These are phyloP conservation scores for Amiota minor DNA, from an alignment of 2,888 invertebrate species.

Conservation along the genomic window DNA sequence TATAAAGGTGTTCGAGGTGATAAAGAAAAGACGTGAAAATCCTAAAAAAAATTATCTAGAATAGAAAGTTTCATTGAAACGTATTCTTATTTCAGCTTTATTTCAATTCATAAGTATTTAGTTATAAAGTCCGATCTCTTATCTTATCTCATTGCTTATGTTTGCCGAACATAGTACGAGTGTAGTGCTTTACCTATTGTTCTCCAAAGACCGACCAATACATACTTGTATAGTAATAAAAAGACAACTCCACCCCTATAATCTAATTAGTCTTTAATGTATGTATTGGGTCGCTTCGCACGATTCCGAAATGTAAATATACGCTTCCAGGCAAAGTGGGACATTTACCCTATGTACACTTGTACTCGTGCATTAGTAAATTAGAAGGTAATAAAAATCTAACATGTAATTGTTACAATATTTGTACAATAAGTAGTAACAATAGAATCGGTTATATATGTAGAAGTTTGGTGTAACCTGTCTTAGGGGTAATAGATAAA, in stretches of 20 bases:
- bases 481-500: constrained; percentile 53
- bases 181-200: too few relatives aligned
- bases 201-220: neutral
- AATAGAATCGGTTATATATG: neutral
- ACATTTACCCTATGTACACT: constrained; percentile 52
- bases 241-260: constrained; percentile 1
- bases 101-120: too few relatives aligned
- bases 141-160: too few relatives aligned
- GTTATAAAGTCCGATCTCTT: too few relatives aligned
- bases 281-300: neutral
- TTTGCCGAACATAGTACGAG: too few relatives aligned
- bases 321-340: constrained; percentile 12
- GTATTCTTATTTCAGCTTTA: too few relatives aligned
- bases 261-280: neutral
- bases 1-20: too few relatives aligned
- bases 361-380: constrained; percentile 62
- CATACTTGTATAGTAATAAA: neutral
- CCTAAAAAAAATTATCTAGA: too few relatives aligned
- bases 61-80: too few relatives aligned
- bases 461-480: constrained; percentile 26
- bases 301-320: neutral
- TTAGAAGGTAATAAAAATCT: constrained; percentile 60
- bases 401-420: constrained; percentile 63
- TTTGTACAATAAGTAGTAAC: constrained; percentile 45
- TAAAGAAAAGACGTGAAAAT: too few relatives aligned